Base-by-base conservation (phyloP, 2,113 vertebrate genomes). In the Gnathonemus echidnorhynchus region DNA sequence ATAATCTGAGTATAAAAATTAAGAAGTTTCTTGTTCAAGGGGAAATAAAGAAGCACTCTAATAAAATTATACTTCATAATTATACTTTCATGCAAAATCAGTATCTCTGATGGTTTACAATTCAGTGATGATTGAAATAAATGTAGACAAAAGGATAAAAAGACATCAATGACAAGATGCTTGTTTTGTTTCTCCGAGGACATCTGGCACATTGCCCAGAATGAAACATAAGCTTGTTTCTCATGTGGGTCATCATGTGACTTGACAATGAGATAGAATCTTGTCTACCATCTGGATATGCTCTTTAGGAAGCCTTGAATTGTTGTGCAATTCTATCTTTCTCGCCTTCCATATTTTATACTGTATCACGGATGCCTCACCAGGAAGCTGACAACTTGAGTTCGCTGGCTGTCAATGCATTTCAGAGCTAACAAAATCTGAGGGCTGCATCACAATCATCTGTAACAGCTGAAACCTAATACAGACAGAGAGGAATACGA, bases 71-170 rank as follows among this genome's bases (percentile, higher is more conserved):
- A 42, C 35, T 42, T 39, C 35, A 35, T 35, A 35, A 35, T 35
- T 77, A 52, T 87, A 46, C 35, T 87, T 87, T 50, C 46, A 31
- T 50, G 3, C 86, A 87, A 52, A 87, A 87, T 45, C 15, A 87
- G n/a, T 50, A 24, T 87, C 24, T 35, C 27, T 50, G 39, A 46
- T 48, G 45, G 45, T 85, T 46, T 85, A 24, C 49, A 31, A 52
- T 11, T 52, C 45, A 52, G 7, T 13, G 86, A 50, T 52, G 27
- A 52, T 17, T 87, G 46, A 50, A 87, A 87, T 52, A 27, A 87
- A 52, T 50, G 49, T 52, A 87, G 49, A 46, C 49, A 87, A 86
- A 86, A 49, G 45, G 86, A 45, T 48, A 85, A 85, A 85, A 87
- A 87, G 48, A 53, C 13, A 31, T 87, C 15, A 53, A 10, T 52